phyloP scores from a whole-genome alignment of 2,113 vertebrate genomes.

The Aramus guarauna region DNA sequence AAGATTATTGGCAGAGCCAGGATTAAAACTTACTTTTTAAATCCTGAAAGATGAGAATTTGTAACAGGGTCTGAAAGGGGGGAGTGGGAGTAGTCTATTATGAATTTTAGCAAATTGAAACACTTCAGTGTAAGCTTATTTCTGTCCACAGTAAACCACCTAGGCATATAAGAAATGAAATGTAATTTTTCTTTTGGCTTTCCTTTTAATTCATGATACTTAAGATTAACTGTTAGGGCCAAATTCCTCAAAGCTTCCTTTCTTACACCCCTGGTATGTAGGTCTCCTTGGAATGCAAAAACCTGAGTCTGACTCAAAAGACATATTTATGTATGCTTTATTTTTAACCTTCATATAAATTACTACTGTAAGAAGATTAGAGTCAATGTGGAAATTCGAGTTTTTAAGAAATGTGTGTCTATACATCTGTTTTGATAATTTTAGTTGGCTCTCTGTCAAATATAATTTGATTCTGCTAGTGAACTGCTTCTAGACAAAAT shows the following conservation, averaged over 20 bases:
- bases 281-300: not conserved
- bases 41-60: not conserved
- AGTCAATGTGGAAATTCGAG: not conserved
- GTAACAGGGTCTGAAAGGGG: not conserved
- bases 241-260: not conserved
- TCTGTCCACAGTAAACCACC: not conserved
- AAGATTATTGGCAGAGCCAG: constrained; percentile 19
- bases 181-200: not conserved
- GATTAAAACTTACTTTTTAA: constrained; percentile 38
- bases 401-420: not conserved
- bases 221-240: not conserved
- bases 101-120: not conserved
- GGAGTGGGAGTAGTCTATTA: not conserved
- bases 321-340: not conserved
- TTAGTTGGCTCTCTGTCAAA: not conserved
- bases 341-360: not conserved
- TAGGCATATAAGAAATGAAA: not conserved
- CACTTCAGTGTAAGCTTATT: not conserved
- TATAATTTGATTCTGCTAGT: not conserved
- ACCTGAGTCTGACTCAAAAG: not conserved
- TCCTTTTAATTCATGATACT: not conserved
- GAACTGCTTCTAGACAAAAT: not conserved
- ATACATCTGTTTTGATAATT: not conserved
- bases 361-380: not conserved
- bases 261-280: not conserved